A percentile compares a stretch with the other conserved stretches of the same genome.
phyloP scores from a whole-genome alignment of 2,113 vertebrate genomes.

The Myiagra hebetior region DNA sequence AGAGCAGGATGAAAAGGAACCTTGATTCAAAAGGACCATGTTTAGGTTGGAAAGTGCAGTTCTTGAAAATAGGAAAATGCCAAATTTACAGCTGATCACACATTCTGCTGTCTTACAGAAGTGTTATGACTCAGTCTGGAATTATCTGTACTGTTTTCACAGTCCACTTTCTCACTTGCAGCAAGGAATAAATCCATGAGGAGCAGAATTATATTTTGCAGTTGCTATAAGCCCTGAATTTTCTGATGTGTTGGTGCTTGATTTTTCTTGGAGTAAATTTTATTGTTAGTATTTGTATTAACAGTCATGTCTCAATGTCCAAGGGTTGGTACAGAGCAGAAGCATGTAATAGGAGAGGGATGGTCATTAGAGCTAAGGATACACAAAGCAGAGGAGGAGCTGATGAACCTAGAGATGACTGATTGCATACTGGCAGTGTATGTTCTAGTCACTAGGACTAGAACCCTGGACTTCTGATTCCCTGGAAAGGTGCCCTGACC shows the following conservation, averaged over 20 bases:
- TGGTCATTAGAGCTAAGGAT: not conserved
- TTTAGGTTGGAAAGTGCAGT: not conserved
- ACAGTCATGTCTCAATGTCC: not conserved
- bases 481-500: not conserved
- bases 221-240: not conserved
- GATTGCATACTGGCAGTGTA: not conserved
- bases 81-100: not conserved
- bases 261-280: not conserved
- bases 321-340: not conserved
- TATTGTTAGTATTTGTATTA: not conserved
- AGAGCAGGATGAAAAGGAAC: not conserved
- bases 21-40: not conserved
- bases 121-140: not conserved
- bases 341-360: not conserved
- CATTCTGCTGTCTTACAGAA: not conserved
- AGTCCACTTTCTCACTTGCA: conserved; percentile 6
- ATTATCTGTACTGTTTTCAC: not conserved
- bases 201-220: not conserved
- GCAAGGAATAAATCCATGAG: not conserved
- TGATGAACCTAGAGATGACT: not conserved
- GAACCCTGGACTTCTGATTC: not conserved
- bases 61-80: not conserved
- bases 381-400: not conserved
- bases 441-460: not conserved
- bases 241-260: not conserved